Base-by-base conservation (phyloP, 92 coral and sea anemone genomes). In the Epizoanthus scotinus region DNA sequence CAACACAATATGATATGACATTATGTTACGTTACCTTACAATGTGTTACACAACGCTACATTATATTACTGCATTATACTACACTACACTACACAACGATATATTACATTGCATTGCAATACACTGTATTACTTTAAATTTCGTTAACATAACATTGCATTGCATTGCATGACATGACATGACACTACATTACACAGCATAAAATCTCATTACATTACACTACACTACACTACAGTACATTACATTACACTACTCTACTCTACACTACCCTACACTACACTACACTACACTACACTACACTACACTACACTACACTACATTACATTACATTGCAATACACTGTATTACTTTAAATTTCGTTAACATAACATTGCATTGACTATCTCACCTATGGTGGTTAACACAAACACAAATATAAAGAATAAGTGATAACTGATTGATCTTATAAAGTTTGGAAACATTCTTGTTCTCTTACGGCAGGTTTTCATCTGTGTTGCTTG, bases 201-300 rank as follows among this genome's bases (percentile, higher is more conserved):
- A 10, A 5, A 73, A 61, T 8, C 29, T 1, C 83, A 78, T 28
- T 36, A 22, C 74, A 34, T 28, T 25, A 13, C 56, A 61, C 42
- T 40, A 27, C 74, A 61, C 42, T 58, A 14, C 73, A 57, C 21
- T 19, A 8, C 73, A 27, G 29, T 55, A 78, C 82, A 78, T 60
- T 56, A 78, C 82, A 26, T 4, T 28, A 55, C 72, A 74, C 55
- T 66, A 55, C 81, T n/a, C 0, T 20, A 54, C 81, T 4, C 13
- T 54, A 58, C 70, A 2, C 0, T 18, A 0, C 65, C 3, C 18
- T 38, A n/a, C 70, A 49, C 5, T 29, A 47, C 65, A 28, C 5
- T 71, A 1, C 0, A 42, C 7, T 42, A 6, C 49, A 8, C 7
- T 42, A 42, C 0, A 3, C 7, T 42, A 42, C 49, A 10, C 10